A percentile compares a stretch with the other conserved stretches of the same genome.
Conservation (phyloP, 2,888 invertebrate species). For the Drosophila stalkeri region DNA sequence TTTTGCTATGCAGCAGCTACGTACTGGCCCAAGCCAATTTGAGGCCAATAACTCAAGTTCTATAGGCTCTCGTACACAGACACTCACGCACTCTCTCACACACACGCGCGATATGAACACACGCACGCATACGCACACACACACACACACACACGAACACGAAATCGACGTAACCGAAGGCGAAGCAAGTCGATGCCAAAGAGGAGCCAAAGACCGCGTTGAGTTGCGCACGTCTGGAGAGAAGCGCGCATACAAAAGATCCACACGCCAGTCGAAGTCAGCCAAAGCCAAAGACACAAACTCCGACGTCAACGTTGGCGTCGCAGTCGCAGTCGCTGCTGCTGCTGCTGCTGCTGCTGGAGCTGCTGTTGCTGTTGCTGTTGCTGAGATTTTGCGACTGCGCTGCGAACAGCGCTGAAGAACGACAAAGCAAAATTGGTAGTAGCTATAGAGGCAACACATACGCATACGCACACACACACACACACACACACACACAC, state of each 20-base stretch:
- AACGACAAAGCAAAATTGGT: constrained; percentile 66
- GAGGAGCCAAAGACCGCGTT: constrained; percentile 72
- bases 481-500: constrained; percentile 3
- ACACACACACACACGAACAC: constrained; percentile 38
- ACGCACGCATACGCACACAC: constrained; percentile 5
- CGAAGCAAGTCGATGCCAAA: constrained; percentile 51
- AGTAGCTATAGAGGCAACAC: constrained; percentile 37
- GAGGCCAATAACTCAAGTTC: constrained; percentile 59
- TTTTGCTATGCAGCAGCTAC: constrained; percentile 22
- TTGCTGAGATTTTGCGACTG: constrained; percentile 68
- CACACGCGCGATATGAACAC: constrained; percentile 18
- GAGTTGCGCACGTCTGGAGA: constrained; percentile 77
- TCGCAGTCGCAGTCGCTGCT: constrained; percentile 16
- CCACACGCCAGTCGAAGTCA: constrained; percentile 69
- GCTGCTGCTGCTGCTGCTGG: background rate
- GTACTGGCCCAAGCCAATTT: constrained; percentile 50
- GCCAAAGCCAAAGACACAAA: constrained; percentile 59
- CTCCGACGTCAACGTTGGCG: constrained; percentile 37
- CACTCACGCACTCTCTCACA: constrained; percentile 21
- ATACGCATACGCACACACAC: constrained; percentile 27
- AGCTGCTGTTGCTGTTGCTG: constrained; percentile 2
- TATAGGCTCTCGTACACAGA: constrained; percentile 28
- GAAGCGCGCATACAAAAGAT: constrained; percentile 78
- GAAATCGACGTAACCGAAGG: constrained; percentile 43
- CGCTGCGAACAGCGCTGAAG: constrained; percentile 40